Percentiles rank a stretch among this genome's conserved stretches.
phyloP scores from a whole-genome alignment of 2,888 invertebrate genomes.

The Therioaphis trifolii region DNA sequence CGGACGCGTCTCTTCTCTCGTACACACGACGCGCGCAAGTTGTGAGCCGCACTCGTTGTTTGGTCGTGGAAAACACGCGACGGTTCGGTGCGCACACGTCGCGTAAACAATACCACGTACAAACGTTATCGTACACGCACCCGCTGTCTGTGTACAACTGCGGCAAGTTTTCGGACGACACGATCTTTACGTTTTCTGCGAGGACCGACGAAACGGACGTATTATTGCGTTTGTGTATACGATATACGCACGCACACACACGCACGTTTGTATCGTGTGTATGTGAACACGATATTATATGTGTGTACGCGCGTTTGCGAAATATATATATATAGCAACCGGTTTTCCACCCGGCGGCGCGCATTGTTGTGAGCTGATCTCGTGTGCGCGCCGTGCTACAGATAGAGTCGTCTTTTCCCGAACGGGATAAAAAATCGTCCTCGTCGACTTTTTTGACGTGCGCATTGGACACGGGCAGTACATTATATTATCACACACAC shows the following conservation, averaged over 20 bases:
- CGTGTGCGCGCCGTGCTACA: too few species aligned
- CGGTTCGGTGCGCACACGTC: too few species aligned
- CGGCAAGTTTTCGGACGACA: constrained; percentile 38
- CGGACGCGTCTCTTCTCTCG: too few species aligned
- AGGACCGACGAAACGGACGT: constrained; percentile 1
- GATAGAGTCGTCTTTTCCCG: constrained; percentile 51
- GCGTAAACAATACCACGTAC: too few species aligned
- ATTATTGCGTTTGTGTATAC: neutral
- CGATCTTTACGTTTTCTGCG: constrained; percentile 34
- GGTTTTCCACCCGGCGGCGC: constrained; percentile 43
- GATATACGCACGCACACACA: neutral
- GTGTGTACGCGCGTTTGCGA: neutral
- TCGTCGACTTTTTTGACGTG: constrained; percentile 53
- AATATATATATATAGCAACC: constrained; percentile 34
- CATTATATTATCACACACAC: constrained; percentile 8
- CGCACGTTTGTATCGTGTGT: neutral
- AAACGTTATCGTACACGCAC: neutral
- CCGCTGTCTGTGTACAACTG: neutral
- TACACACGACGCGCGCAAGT: constrained; percentile 3
- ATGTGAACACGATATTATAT: neutral
- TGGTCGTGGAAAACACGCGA: neutral
- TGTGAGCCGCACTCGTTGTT: too few species aligned
- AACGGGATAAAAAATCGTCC: constrained; percentile 44
- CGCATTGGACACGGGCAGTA: constrained; percentile 51
- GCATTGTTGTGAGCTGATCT: constrained; percentile 45